A percentile compares a stretch with the other conserved stretches of the same genome.
These are phyloP conservation scores for Troglohyphantes excavatus DNA, from an alignment of 2,888 invertebrate species.

Conservation along the genomic window DNA sequence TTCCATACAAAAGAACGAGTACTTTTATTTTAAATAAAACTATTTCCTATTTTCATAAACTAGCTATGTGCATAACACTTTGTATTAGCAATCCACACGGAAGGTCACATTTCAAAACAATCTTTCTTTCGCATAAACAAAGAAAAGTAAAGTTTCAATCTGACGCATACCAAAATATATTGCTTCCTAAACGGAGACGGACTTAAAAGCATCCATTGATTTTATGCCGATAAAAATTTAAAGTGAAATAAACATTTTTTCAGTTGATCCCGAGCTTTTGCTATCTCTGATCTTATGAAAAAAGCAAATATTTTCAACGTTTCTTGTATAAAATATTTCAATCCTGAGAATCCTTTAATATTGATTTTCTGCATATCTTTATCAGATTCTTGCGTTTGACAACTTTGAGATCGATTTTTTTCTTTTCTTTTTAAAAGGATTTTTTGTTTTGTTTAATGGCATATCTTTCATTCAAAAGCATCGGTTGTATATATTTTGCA, in stretches of 20 bases:
- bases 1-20: no score
- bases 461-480: no score
- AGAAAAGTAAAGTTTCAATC: background rate
- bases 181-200: background rate
- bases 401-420: background rate
- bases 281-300: background rate
- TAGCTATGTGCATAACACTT: no score
- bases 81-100: no score
- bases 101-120: no score
- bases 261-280: background rate
- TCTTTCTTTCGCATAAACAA: no score
- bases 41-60: no score
- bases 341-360: background rate
- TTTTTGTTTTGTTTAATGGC: no score
- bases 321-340: background rate
- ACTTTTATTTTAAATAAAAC: no score
- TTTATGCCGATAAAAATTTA: background rate
- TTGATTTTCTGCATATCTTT: background rate
- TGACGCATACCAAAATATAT: background rate
- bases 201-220: conserved; percentile 5
- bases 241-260: background rate
- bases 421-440: background rate
- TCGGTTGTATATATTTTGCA: no score
- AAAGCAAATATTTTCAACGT: background rate
- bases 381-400: background rate